phyloP scores from a whole-genome alignment of 2,888 invertebrate species.

The Volucella inanis region DNA sequence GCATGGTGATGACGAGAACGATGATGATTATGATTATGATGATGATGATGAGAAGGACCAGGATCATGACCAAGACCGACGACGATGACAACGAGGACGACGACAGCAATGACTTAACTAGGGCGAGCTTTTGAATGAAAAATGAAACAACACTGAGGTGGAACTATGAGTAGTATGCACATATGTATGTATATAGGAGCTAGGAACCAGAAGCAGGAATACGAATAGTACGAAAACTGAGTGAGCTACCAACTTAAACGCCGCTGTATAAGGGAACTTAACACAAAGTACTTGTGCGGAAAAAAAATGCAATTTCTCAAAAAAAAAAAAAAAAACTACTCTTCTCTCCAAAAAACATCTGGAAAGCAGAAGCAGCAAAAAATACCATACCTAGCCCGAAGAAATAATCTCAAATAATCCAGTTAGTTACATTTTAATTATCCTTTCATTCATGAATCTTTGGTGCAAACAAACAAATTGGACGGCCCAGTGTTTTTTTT shows the following conservation, averaged over 20 bases:
- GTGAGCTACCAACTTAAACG: background rate
- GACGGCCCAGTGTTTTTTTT: no score
- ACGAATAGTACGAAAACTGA: no score
- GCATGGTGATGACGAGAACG: constrained; percentile 8
- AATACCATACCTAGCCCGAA: constrained; percentile 20
- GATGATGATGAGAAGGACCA: constrained; percentile 11
- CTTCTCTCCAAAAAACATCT: constrained; percentile 21
- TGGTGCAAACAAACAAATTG: constrained; percentile 65
- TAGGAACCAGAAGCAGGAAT: no score
- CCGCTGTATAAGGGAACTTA: constrained; percentile 19
- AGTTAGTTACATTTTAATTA: constrained; percentile 75
- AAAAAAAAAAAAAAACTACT: constrained; percentile 14
- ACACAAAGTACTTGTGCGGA: constrained; percentile 58
- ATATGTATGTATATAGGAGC: no score
- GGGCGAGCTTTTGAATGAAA: constrained; percentile 62
- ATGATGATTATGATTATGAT: background rate
- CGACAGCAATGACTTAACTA: constrained; percentile 54
- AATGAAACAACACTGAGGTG: constrained; percentile 29
- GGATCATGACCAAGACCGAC: no score
- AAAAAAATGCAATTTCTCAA: constrained; percentile 15
- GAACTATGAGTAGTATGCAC: no score
- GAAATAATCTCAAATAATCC: constrained; percentile 73
- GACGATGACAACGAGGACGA: no score
- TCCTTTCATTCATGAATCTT: constrained; percentile 69
- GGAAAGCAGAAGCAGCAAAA: constrained; percentile 33